A percentile compares a stretch with the other conserved stretches of the same genome.
These are phyloP conservation scores for Drosophila guanche DNA, from an alignment of 1,140 invertebrate genomes.

Conservation along the genomic window DNA sequence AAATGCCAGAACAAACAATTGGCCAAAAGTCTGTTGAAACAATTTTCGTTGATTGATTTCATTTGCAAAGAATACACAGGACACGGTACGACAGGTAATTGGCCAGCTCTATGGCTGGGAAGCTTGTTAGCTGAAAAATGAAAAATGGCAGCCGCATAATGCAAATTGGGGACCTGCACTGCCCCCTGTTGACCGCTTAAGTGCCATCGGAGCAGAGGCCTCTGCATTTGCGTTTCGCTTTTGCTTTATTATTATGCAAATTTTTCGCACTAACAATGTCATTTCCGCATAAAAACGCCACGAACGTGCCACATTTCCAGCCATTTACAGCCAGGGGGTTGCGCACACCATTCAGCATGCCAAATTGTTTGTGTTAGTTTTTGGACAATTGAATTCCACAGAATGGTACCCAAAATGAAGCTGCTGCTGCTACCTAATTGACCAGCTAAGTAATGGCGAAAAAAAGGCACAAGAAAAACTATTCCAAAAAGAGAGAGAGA, in stretches of 20 bases:
- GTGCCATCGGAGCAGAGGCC: constrained; percentile 7
- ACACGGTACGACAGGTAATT: constrained; percentile 50
- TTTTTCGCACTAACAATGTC: constrained; percentile 76
- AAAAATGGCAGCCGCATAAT: constrained; percentile 40
- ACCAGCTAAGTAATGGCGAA: constrained; percentile 57
- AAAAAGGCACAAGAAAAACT: constrained; percentile 3
- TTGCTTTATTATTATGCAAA: constrained; percentile 79
- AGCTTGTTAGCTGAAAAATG: constrained; percentile 40
- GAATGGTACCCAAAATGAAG: constrained; percentile 47
- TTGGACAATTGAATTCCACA: constrained; percentile 37
- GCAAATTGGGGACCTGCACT: constrained; percentile 44
- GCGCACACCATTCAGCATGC: constrained; percentile 36
- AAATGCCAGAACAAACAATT: constrained; percentile 40
- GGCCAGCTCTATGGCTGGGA: constrained; percentile 35
- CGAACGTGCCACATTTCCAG: constrained; percentile 64
- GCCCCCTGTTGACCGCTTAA: constrained; percentile 15
- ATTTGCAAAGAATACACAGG: constrained; percentile 3
- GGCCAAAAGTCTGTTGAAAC: constrained; percentile 27
- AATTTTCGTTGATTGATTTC: constrained; percentile 67
- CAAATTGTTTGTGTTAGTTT: constrained; percentile 62
- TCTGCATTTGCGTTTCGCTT: constrained; percentile 14
- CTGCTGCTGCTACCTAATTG: constrained; percentile 50
- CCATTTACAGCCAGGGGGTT: constrained; percentile 54
- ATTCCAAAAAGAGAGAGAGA: neutral
- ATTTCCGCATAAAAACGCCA: constrained; percentile 75